These are phyloP conservation scores for Kradibia gibbosae DNA, from an alignment of 1,140 invertebrate genomes.

Conservation along the genomic window DNA sequence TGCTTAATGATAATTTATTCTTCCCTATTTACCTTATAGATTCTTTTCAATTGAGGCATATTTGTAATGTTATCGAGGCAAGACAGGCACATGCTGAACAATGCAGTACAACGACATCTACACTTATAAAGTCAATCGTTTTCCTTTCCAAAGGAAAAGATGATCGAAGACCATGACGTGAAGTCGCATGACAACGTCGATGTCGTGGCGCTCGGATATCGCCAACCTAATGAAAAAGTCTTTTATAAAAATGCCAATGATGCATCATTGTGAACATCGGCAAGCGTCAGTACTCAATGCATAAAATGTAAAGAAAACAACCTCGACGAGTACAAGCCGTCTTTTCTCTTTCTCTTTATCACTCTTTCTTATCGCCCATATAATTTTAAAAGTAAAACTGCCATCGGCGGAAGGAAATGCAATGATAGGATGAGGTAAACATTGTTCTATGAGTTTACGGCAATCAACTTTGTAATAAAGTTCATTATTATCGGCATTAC, in stretches of 20 bases:
- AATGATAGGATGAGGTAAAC: not conserved
- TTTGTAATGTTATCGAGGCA: not conserved
- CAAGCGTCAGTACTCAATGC: not conserved
- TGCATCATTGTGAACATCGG: not conserved
- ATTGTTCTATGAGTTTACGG: not conserved
- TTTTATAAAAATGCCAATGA: slow-evolving; percentile 18
- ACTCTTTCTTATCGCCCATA: not conserved
- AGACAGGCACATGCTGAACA: not conserved
- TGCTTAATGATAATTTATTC: not conserved
- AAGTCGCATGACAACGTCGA: not conserved
- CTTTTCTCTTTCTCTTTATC: not conserved
- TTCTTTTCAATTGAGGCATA: not conserved
- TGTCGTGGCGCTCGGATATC: not conserved
- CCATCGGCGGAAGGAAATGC: not conserved
- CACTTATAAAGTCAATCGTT: not conserved
- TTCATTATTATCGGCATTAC: slow-evolving; percentile 6
- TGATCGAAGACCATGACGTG: not conserved
- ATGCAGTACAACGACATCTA: not conserved
- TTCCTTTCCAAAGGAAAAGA: not conserved
- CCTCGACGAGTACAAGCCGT: not conserved
- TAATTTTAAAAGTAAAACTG: not conserved
- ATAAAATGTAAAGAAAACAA: slow-evolving; percentile 9
- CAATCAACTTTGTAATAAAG: not conserved
- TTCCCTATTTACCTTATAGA: not conserved
- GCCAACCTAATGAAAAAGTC: not conserved